Percentiles rank a stretch among this genome's conserved stretches.
These are phyloP conservation scores for Xiphorhynchus elegans DNA, from an alignment of 2,113 vertebrate genomes.

Conservation along the genomic window DNA sequence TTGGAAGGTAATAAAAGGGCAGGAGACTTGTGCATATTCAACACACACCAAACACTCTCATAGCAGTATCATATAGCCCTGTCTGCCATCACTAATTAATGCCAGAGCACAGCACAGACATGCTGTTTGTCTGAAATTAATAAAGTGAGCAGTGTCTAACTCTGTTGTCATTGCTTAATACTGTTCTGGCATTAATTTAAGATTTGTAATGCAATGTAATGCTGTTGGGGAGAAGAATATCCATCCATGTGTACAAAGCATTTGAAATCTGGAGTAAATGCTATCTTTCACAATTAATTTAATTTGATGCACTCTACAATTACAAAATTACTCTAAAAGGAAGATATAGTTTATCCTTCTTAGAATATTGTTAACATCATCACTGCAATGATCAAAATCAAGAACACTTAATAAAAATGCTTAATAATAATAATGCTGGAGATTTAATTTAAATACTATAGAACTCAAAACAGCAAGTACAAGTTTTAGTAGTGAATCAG, in stretches of 20 bases:
- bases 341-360: background rate
- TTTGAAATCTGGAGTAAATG: background rate
- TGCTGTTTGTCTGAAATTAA: conserved; percentile 11
- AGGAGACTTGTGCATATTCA: conserved; percentile 63
- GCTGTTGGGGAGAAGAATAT: background rate
- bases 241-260: background rate
- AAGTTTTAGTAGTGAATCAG: background rate
- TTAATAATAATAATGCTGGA: background rate
- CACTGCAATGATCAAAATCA: background rate
- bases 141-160: background rate
- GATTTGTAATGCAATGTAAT: background rate
- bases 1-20: conserved; percentile 72
- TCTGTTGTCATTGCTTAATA: conserved; percentile 13
- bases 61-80: conserved; percentile 47
- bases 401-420: background rate
- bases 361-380: background rate
- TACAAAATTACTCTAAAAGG: background rate
- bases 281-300: background rate
- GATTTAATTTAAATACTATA: background rate
- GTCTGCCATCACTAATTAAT: conserved; percentile 56
- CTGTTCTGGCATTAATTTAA: background rate
- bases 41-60: background rate
- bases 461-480: background rate
- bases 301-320: background rate
- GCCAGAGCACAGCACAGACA: background rate